phyloP scores from a whole-genome alignment of 2,797 vertebrate genomes.

The Myotis daubentonii region DNA sequence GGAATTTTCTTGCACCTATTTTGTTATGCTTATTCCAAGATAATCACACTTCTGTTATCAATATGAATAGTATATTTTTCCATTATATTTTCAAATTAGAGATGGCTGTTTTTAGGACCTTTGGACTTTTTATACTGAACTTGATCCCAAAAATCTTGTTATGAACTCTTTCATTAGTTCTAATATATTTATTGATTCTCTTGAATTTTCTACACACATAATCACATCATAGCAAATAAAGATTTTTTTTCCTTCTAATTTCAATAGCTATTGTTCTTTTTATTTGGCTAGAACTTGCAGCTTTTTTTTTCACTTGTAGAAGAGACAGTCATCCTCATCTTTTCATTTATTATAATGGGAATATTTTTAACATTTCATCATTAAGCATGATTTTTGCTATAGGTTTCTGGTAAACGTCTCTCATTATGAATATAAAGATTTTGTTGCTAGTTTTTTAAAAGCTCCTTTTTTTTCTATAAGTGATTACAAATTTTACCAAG shows the following conservation, averaged over 20 bases:
- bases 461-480: neutral
- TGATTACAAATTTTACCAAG: conserved; percentile 37
- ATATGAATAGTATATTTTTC: conserved; percentile 13
- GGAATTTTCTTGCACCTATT: conserved; percentile 23
- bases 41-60: neutral
- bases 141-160: neutral
- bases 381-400: neutral
- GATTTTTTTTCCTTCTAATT: conserved; percentile 25
- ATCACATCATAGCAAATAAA: conserved; percentile 28
- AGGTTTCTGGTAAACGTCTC: neutral
- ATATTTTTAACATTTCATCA: conserved; percentile 1
- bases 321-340: conserved; percentile 14
- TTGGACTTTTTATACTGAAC: neutral
- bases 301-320: conserved; percentile 23
- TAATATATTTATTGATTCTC: neutral
- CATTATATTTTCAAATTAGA: conserved; percentile 46
- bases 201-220: conserved; percentile 1
- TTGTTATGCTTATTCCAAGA: conserved; percentile 19
- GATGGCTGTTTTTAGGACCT: neutral
- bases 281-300: neutral
- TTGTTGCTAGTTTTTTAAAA: neutral
- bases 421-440: neutral
- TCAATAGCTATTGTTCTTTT: neutral
- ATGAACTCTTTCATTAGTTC: neutral
- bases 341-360: neutral